These are phyloP conservation scores for Tachysurus vachellii DNA, from an alignment of 2,113 vertebrate genomes.

Conservation along the genomic window DNA sequence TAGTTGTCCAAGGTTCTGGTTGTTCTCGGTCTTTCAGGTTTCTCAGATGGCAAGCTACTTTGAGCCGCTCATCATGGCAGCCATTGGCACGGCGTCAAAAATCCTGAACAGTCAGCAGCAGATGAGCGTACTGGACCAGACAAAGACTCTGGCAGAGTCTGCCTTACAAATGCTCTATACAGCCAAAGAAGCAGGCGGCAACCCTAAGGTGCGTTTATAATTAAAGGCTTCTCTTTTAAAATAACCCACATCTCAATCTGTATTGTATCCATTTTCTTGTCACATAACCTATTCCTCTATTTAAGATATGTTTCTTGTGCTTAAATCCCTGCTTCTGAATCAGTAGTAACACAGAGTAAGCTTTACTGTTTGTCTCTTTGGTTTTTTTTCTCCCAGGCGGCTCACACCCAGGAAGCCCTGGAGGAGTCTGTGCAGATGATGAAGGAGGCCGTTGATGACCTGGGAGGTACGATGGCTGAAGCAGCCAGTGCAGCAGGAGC, in stretches of 20 bases:
- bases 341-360: neutral
- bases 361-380: neutral
- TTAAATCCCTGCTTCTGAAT: neutral
- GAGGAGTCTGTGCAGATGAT: constrained; percentile 98
- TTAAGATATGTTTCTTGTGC: neutral
- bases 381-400: constrained; percentile 72
- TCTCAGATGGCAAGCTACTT: constrained; percentile 99
- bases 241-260: neutral
- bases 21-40: constrained; percentile 72
- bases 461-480: constrained; percentile 86
- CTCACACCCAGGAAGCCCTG: constrained; percentile 92
- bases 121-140: constrained; percentile 97
- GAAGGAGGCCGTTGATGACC: constrained; percentile 95
- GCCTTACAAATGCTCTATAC: constrained; percentile 96
- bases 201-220: constrained; percentile 84
- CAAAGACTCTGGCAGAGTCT: constrained; percentile 91
- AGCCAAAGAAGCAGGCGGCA: constrained; percentile 95
- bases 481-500: constrained; percentile 91
- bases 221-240: neutral
- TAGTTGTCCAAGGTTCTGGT: neutral
- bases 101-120: constrained; percentile 95
- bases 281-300: neutral
- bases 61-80: constrained; percentile 89
- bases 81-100: constrained; percentile 90
- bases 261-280: neutral